Conservation (phyloP, 1,140 invertebrate genomes). For the Euborellia annulipes region DNA sequence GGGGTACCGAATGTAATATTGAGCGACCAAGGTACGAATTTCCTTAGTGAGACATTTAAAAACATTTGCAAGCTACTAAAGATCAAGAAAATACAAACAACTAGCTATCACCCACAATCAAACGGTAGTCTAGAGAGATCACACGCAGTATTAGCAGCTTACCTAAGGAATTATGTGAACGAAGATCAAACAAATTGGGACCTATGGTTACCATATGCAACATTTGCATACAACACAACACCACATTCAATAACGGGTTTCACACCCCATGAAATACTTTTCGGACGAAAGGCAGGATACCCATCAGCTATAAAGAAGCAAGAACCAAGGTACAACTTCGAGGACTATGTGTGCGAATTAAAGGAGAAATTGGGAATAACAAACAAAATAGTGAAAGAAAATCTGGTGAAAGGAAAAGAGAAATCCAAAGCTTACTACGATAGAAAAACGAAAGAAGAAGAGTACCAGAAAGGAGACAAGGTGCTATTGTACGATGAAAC, state of each 20-base stretch:
- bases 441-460: too few relatives aligned
- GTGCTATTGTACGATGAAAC: too few relatives aligned
- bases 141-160: slow-evolving; percentile 25
- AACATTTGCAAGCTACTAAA: slow-evolving; percentile 22
- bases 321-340: too few relatives aligned
- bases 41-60: slow-evolving; percentile 20
- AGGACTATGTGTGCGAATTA: too few relatives aligned
- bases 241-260: slow-evolving; percentile 24
- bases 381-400: too few relatives aligned
- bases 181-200: slow-evolving; percentile 28
- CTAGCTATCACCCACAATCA: slow-evolving; percentile 26
- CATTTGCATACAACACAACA: slow-evolving; percentile 30
- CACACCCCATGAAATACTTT: slow-evolving; percentile 28
- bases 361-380: too few relatives aligned
- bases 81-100: slow-evolving; percentile 21
- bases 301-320: too few relatives aligned
- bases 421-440: too few relatives aligned
- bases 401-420: too few relatives aligned
- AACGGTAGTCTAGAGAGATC: slow-evolving; percentile 25
- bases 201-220: slow-evolving; percentile 24
- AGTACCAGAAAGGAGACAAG: too few relatives aligned
- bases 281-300: slow-evolving; percentile 25
- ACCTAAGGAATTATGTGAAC: slow-evolving; percentile 25
- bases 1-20: slow-evolving; percentile 21
- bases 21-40: slow-evolving; percentile 23